phyloP scores from a whole-genome alignment of 1,140 invertebrate species.

The Hirudo medicinalis region DNA sequence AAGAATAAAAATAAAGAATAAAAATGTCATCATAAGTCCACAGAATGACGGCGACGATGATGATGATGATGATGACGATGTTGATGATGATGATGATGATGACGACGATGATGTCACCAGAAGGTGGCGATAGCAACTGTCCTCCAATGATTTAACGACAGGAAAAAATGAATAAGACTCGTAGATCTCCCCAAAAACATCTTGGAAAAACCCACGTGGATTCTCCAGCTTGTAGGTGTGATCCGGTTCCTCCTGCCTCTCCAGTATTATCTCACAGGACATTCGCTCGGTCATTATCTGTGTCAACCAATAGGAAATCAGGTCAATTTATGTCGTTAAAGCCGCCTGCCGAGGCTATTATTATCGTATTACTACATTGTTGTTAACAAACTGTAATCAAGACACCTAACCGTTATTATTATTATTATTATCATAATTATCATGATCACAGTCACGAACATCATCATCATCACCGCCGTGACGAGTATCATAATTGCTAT shows the following conservation, averaged over 20 bases:
- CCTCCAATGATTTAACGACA: neutral
- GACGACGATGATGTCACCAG: too few species aligned
- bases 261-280: slow-evolving; percentile 78
- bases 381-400: neutral
- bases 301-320: slow-evolving; percentile 28
- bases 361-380: neutral
- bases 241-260: slow-evolving; percentile 80
- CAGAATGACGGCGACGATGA: too few species aligned
- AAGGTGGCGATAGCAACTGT: too few species aligned
- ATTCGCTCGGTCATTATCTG: slow-evolving; percentile 90
- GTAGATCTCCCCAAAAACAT: neutral
- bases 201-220: slow-evolving; percentile 61
- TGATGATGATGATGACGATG: too few species aligned
- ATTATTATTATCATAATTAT: neutral
- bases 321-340: too few species aligned
- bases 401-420: neutral
- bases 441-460: too few species aligned
- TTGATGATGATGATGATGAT: too few species aligned
- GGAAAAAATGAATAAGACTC: neutral
- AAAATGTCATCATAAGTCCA: neutral
- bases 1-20: too few species aligned
- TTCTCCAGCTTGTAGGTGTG: slow-evolving; percentile 88
- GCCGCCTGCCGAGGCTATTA: neutral
- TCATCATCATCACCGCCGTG: neutral
- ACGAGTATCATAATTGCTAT: neutral